Evolutionary conservation across 2,797 vertebrate species (phyloP).

Genomic region (Labeo calbasu): DNA sequence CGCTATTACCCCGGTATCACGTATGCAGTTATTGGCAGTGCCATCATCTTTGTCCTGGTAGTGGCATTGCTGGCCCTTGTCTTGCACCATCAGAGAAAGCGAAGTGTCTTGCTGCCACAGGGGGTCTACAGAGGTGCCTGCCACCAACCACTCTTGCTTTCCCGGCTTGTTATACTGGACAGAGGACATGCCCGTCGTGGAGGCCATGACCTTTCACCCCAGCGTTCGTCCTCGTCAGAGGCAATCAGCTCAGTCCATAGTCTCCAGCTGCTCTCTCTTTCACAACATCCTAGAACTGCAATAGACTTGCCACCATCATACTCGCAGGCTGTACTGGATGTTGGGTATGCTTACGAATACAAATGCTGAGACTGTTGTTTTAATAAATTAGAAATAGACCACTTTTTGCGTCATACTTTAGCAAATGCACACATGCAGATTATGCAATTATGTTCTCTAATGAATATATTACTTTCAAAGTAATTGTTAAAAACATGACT

Average conservation of each 20-base stretch:
- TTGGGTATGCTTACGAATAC: slow-evolving; percentile 77
- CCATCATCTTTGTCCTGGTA: slow-evolving; percentile 93
- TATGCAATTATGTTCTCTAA: no score
- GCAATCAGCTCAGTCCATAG: slow-evolving; percentile 85
- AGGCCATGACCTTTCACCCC: slow-evolving; percentile 79
- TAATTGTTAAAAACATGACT: no score
- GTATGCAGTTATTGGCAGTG: slow-evolving; percentile 94
- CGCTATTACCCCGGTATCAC: slow-evolving; percentile 96
- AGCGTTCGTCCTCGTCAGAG: slow-evolving; percentile 72
- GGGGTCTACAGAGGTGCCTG: slow-evolving; percentile 78
- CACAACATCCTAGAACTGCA: slow-evolving; percentile 80
- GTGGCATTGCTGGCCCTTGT: slow-evolving; percentile 92
- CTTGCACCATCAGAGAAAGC: slow-evolving; percentile 94
- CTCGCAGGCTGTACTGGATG: slow-evolving; percentile 91
- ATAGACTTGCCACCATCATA: slow-evolving; percentile 93
- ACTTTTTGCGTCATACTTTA: no score
- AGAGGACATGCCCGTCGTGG: slow-evolving; percentile 85
- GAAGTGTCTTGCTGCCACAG: slow-evolving; percentile 88
- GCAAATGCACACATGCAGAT: no score
- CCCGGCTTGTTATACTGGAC: slow-evolving; percentile 92
- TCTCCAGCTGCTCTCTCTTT: slow-evolving; percentile 86
- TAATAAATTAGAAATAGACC: no score
- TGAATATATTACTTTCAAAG: no score
- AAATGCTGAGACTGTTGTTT: neutral
- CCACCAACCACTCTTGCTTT: slow-evolving; percentile 90